Evolutionary conservation across 2,113 vertebrate genomes (phyloP).

Genomic region (Pachycephala philippinensis): DNA sequence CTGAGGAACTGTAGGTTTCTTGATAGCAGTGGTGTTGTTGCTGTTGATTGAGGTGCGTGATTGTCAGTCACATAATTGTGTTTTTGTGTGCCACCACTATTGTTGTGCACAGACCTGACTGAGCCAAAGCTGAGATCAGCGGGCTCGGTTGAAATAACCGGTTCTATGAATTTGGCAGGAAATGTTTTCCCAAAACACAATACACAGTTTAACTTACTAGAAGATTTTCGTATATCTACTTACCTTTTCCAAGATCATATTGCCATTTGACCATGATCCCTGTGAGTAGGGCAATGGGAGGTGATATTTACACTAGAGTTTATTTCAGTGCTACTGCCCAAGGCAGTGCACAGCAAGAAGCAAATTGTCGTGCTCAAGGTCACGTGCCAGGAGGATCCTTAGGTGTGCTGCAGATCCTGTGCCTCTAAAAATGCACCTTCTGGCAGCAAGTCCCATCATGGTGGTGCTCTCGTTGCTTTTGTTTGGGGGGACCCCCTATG

Average conservation of each 20-base stretch:
- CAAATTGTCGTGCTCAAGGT: not conserved
- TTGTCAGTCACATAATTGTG: not conserved
- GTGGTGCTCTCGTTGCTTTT: not conserved
- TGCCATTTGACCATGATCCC: not conserved
- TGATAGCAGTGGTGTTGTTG: not conserved
- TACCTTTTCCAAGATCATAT: not conserved
- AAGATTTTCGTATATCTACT: not conserved
- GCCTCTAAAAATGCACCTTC: not conserved
- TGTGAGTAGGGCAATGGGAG: not conserved
- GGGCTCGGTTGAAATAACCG: not conserved
- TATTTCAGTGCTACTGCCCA: not conserved
- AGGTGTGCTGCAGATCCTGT: not conserved
- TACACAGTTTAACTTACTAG: not conserved
- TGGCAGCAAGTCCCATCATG: not conserved
- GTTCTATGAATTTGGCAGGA: not conserved
- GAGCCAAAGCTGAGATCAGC: not conserved
- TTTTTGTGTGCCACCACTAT: not conserved
- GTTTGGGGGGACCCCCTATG: not conserved
- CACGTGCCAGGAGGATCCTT: not conserved
- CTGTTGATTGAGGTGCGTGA: not conserved
- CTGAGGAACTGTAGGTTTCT: not conserved
- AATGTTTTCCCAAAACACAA: not conserved
- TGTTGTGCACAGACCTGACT: not conserved
- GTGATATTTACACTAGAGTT: not conserved
- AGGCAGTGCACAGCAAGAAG: not conserved